Evolutionary conservation across 2,797 vertebrate genomes (phyloP).

Genomic region (Scleropages formosus): DNA sequence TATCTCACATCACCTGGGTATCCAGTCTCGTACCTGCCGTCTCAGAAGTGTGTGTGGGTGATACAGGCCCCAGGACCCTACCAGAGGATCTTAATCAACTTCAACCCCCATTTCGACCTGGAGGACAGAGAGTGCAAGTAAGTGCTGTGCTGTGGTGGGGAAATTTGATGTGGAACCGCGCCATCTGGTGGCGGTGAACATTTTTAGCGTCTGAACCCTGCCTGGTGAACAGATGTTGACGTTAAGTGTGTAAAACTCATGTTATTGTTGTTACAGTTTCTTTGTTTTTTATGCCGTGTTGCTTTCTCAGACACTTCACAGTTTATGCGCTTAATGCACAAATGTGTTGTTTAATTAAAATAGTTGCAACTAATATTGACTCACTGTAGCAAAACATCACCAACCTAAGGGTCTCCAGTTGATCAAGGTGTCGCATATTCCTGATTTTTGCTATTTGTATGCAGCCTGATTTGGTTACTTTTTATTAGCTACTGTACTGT

Average conservation of each 20-base stretch:
- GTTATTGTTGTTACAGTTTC: neutral
- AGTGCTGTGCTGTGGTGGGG: slow-evolving; percentile 58
- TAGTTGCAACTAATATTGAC: too few relatives aligned
- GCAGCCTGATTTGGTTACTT: too few relatives aligned
- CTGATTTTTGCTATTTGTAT: too few relatives aligned
- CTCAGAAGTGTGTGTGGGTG: slow-evolving; percentile 92
- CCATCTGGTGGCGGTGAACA: slow-evolving; percentile 62
- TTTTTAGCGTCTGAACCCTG: neutral
- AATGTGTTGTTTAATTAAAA: too few relatives aligned
- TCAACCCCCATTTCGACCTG: slow-evolving; percentile 98
- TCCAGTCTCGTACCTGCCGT: slow-evolving; percentile 82
- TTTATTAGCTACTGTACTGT: too few relatives aligned
- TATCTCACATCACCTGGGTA: slow-evolving; percentile 97
- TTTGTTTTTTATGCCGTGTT: neutral
- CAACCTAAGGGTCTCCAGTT: too few relatives aligned
- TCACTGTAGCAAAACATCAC: too few relatives aligned
- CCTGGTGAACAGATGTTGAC: neutral
- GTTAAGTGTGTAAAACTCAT: neutral
- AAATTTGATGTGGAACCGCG: slow-evolving; percentile 62
- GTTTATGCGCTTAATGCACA: too few relatives aligned
- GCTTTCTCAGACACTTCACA: neutral
- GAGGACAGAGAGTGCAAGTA: slow-evolving; percentile 98
- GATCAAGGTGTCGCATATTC: too few relatives aligned
- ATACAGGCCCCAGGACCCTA: slow-evolving; percentile 89
- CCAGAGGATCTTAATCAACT: slow-evolving; percentile 98